phyloP scores from a whole-genome alignment of 2,888 invertebrate genomes.

The Didymodactylos carnosus region DNA sequence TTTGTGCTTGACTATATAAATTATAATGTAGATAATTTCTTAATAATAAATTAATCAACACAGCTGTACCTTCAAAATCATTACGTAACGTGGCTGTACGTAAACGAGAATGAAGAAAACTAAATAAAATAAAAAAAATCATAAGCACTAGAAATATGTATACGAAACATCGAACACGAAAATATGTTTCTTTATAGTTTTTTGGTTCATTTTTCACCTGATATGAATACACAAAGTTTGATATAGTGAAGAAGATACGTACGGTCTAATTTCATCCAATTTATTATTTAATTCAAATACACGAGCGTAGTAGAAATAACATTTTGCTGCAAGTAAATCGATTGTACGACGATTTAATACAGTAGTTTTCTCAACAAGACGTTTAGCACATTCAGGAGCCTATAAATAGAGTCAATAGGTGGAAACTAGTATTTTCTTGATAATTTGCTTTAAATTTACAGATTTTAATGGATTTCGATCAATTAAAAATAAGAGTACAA shows the following conservation, averaged over 20 bases:
- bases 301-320: slow-evolving; percentile 82
- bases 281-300: slow-evolving; percentile 66
- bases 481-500: slow-evolving; percentile 64
- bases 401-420: slow-evolving; percentile 17
- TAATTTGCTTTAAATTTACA: slow-evolving; percentile 19
- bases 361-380: slow-evolving; percentile 63
- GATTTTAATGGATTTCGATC: slow-evolving; percentile 56
- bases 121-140: slow-evolving; percentile 17
- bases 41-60: slow-evolving; percentile 80
- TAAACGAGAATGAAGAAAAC: slow-evolving; percentile 59
- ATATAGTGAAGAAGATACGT: slow-evolving; percentile 12
- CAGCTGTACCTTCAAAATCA: slow-evolving; percentile 90
- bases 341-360: slow-evolving; percentile 75
- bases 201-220: neutral
- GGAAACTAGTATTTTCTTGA: neutral
- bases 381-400: slow-evolving; percentile 62
- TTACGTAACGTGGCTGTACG: slow-evolving; percentile 82
- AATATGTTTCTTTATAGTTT: no score
- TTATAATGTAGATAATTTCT: slow-evolving; percentile 86
- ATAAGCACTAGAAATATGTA: no score
- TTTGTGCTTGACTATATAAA: slow-evolving; percentile 84
- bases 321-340: slow-evolving; percentile 79
- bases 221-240: neutral
- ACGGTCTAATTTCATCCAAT: slow-evolving; percentile 61
- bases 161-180: no score